A percentile compares a stretch with the other conserved stretches of the same genome.
phyloP scores from a whole-genome alignment of 2,113 vertebrate genomes.

The Salvelinus namaycush region DNA sequence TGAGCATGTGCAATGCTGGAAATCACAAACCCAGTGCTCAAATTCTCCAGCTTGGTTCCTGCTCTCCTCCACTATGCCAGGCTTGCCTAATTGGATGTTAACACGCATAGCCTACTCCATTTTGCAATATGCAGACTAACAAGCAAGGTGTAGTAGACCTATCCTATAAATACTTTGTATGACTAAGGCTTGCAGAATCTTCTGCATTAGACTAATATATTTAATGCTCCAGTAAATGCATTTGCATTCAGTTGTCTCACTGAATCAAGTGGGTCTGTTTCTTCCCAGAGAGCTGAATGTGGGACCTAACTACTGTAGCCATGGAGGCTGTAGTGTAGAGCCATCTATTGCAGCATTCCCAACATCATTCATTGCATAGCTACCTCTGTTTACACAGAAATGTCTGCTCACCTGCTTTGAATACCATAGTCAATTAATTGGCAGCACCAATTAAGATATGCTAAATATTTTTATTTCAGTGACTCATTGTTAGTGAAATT shows the following conservation, averaged over 20 bases:
- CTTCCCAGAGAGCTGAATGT: too few relatives aligned
- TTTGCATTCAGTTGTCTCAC: too few relatives aligned
- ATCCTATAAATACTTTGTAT: not conserved
- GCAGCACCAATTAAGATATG: conserved; percentile 54
- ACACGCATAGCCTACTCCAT: conserved; percentile 45
- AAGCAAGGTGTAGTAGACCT: not conserved
- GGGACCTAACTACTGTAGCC: too few relatives aligned
- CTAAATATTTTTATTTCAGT: conserved; percentile 41
- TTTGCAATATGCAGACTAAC: conserved; percentile 35
- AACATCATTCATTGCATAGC: not conserved
- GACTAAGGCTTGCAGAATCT: not conserved
- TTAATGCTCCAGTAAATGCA: too few relatives aligned
- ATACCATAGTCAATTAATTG: conserved; percentile 41
- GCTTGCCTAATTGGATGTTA: conserved; percentile 53
- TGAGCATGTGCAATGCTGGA: conserved; percentile 48
- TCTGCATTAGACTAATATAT: too few relatives aligned
- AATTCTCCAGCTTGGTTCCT: not conserved
- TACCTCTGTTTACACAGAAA: not conserved
- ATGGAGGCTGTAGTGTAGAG: too few relatives aligned
- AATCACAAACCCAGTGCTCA: not conserved
- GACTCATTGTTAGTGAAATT: not conserved
- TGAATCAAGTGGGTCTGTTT: too few relatives aligned
- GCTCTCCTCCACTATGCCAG: conserved; percentile 30
- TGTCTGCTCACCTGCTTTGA: not conserved
- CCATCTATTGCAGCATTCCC: too few relatives aligned